Evolutionary conservation across 2,113 vertebrate species (phyloP), one percentile per base, ranked within the genome.

Genomic region (Marmota monax): DNA sequence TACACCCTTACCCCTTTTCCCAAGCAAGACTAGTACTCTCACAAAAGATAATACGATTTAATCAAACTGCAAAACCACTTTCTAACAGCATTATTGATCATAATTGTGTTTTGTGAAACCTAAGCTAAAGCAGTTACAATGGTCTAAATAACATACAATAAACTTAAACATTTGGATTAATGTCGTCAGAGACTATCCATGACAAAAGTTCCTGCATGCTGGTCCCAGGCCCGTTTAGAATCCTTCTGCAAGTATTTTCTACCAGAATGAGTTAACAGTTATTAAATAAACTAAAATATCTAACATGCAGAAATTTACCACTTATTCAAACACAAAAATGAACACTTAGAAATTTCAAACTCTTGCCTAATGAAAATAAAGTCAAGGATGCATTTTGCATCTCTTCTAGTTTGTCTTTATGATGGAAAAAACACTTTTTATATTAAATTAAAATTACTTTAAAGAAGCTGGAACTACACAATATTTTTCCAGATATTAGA

Each of bases 331-430:
- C 42, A 16, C 1, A 3, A 37, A 83, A 32, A 48, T 2, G 14
- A 82, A 42, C 20, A 61, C 70, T 32, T 42, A 58, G 5, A 79
- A 91, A 27, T 27, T 37, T 67, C 48, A 58, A 82, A 25, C 39
- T 56, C 45, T 82, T 88, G 53, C n/a, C 82, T 93, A 67, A 88
- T 13, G 4, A 84, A 74, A 83, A 90, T 72, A 94, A 94, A 63
- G 32, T 39, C 16, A 94, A 95, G 65, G 10, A 73, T 23, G 4
- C 18, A 90, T 53, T 95, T 82, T 73, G 78, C 2, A 25, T 51
- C 8, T 95, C 73, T 48, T 74, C 8, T 20, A 88, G 37, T 25
- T 92, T 95, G 42, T 83, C 61, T 92, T 70, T 91, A 39, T 13
- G 34, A 90, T 56, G 8, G 23, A 83, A 86, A 67, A 89, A 22